Conservation (phyloP, 2,113 vertebrate species). For the Platichthys flesus region DNA sequence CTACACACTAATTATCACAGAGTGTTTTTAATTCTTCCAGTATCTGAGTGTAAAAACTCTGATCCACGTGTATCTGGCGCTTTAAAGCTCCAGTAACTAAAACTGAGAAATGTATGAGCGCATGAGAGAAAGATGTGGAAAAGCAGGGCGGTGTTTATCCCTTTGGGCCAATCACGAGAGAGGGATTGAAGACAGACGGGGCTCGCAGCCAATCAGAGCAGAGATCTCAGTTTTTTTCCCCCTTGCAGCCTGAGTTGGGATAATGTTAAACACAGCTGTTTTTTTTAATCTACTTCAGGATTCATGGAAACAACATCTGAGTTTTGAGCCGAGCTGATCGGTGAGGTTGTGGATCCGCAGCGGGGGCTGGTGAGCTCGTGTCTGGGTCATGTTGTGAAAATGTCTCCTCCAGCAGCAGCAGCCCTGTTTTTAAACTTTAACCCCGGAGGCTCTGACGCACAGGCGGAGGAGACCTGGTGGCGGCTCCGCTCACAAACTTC, state of each 20-base stretch:
- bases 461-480: conserved; percentile 17
- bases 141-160: conserved; percentile 18
- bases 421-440: conserved; percentile 55
- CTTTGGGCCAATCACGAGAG: conserved; percentile 69
- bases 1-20: neutral
- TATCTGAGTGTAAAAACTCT: neutral
- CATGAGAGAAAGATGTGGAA: conserved; percentile 61
- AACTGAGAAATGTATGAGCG: conserved; percentile 55
- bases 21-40: neutral
- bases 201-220: conserved; percentile 63
- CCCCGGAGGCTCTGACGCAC: neutral
- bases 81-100: conserved; percentile 53
- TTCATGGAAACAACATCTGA: conserved; percentile 18
- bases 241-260: conserved; percentile 42
- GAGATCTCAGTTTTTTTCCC: conserved; percentile 9
- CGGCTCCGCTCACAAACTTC: conserved; percentile 35
- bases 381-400: conserved; percentile 19
- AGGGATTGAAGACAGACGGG: conserved; percentile 28
- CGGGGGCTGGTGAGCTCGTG: conserved; percentile 2
- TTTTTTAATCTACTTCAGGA: conserved; percentile 48
- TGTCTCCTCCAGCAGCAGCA: conserved; percentile 33
- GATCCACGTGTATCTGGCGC: conserved; percentile 17
- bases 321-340: neutral
- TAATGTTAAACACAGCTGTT: conserved; percentile 78
- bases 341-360: neutral